A percentile compares a stretch with the other conserved stretches of the same genome.
Evolutionary conservation across 1,140 invertebrate genomes (phyloP).

Genomic region (Drosophila teissieri): DNA sequence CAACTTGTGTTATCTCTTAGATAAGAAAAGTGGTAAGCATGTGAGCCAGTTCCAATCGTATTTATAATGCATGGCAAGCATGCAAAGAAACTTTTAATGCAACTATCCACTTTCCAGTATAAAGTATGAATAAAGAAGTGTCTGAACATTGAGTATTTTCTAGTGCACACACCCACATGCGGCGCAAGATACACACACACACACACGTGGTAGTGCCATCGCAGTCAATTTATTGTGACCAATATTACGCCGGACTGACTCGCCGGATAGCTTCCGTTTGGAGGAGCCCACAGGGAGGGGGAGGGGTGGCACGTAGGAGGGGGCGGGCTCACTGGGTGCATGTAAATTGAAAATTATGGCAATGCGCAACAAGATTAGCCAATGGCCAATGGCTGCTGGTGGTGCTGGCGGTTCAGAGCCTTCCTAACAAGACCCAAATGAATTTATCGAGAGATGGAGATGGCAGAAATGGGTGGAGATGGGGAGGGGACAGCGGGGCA

Average conservation of each 20-base stretch:
- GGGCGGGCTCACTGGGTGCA: conserved; percentile 46
- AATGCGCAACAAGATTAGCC: conserved; percentile 83
- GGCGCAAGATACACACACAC: conserved; percentile 18
- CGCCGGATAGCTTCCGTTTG: conserved; percentile 19
- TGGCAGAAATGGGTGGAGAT: conserved; percentile 1
- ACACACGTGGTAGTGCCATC: conserved; percentile 16
- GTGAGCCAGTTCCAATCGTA: not conserved
- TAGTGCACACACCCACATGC: conserved; percentile 23
- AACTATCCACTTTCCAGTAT: not conserved
- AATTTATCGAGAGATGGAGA: conserved; percentile 54
- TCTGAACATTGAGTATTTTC: not conserved
- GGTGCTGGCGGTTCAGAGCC: conserved; percentile 8
- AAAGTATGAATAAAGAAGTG: not conserved
- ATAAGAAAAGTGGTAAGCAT: not conserved
- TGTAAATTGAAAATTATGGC: conserved; percentile 83
- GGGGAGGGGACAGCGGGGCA: not conserved
- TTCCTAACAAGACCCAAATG: conserved; percentile 55
- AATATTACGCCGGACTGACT: conserved; percentile 68
- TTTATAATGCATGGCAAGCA: not conserved
- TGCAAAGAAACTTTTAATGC: no score
- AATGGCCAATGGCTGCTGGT: conserved; percentile 28
- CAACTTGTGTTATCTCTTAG: not conserved
- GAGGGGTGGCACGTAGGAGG: not conserved
- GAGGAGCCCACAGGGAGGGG: not conserved
- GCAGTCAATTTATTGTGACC: conserved; percentile 57